These are phyloP conservation scores for Urechis unicinctus DNA, from an alignment of 2,888 invertebrate genomes.

Conservation along the genomic window DNA sequence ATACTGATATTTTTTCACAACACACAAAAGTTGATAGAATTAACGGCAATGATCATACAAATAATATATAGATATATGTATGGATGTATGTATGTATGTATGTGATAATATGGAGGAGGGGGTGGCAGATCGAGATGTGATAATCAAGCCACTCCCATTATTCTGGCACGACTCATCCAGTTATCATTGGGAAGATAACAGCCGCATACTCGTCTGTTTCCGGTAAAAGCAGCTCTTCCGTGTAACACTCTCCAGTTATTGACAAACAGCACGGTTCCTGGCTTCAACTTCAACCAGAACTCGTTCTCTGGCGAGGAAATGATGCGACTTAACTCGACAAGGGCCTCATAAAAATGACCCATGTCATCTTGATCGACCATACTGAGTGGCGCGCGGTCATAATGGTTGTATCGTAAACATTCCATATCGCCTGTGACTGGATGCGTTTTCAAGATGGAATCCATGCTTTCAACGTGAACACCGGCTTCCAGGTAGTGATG, in stretches of 20 bases:
- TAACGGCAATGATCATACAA: no score
- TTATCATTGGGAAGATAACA: constrained; percentile 68
- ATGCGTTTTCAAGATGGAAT: constrained; percentile 21
- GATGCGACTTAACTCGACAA: constrained; percentile 22
- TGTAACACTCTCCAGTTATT: constrained; percentile 77
- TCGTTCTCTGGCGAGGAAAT: constrained; percentile 48
- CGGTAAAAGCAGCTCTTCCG: constrained; percentile 65
- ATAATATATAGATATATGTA: no score
- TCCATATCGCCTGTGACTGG: constrained; percentile 55
- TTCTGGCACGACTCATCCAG: constrained; percentile 29
- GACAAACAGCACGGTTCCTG: constrained; percentile 67
- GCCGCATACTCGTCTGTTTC: constrained; percentile 63
- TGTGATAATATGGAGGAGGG: no score
- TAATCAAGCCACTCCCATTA: constrained; percentile 19
- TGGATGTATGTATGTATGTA: no score
- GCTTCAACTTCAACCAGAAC: constrained; percentile 48
- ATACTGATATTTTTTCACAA: no score
- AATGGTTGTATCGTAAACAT: constrained; percentile 66
- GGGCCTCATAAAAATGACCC: constrained; percentile 58
- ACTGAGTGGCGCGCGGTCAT: constrained; percentile 65
- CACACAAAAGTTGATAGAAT: no score
- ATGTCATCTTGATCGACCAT: constrained; percentile 56
- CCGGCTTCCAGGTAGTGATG: constrained; percentile 57
- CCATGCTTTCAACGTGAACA: constrained; percentile 19
- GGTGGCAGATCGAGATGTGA: background rate